Evolutionary conservation across 2,888 invertebrate genomes (phyloP).

Genomic region (Campoplex capitator): DNA sequence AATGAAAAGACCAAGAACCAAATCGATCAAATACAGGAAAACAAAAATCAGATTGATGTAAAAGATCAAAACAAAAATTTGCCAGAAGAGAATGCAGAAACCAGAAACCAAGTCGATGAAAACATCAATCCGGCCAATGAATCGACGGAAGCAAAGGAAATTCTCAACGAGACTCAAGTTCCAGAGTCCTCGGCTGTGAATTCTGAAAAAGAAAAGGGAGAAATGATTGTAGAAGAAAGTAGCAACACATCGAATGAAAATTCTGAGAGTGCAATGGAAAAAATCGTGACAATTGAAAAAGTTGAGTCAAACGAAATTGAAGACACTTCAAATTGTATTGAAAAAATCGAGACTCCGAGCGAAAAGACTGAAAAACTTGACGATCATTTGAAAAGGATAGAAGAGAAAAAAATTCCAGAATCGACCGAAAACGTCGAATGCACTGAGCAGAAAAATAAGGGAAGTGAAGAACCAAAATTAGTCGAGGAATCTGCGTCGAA

Average conservation of each 20-base stretch:
- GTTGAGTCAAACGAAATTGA: slow-evolving; percentile 8
- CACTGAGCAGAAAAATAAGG: not conserved
- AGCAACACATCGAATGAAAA: not conserved
- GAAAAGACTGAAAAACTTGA: not conserved
- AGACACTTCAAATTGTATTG: not conserved
- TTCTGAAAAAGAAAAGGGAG: not conserved
- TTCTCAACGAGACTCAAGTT: not conserved
- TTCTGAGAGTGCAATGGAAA: not conserved
- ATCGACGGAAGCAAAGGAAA: not conserved
- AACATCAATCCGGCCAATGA: not conserved
- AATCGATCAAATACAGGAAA: not conserved
- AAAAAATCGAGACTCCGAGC: slow-evolving; percentile 9
- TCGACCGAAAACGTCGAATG: not conserved
- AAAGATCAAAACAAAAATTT: not conserved
- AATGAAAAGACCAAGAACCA: not conserved
- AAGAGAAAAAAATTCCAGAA: not conserved
- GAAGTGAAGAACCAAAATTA: not conserved
- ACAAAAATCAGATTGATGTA: not conserved
- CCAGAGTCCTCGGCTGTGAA: not conserved
- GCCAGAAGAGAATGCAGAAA: not conserved
- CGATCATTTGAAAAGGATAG: not conserved
- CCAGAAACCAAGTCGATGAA: not conserved
- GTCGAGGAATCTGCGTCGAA: not conserved
- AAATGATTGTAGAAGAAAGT: not conserved
- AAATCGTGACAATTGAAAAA: not conserved